Base-by-base conservation (phyloP, 2,797 vertebrate genomes). In the Apodemus agrarius region DNA sequence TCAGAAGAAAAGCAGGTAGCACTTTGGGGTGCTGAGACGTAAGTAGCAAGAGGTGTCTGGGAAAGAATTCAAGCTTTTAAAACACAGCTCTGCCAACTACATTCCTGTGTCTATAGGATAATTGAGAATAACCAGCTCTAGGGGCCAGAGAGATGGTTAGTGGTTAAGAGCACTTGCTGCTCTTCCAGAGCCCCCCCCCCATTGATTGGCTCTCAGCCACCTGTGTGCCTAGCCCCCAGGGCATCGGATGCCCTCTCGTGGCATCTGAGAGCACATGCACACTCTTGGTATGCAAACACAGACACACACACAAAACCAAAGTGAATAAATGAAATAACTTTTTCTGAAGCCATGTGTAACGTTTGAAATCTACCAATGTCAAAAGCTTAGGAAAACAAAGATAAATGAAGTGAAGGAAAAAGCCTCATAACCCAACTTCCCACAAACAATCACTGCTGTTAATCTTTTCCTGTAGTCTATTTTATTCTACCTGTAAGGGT, bases 311-410 rank as follows among this genome's bases (percentile, higher is more conserved):
- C 34, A 19, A 87, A 54, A 29, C 49, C 52, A 72, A 72, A 57
- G 31, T 40, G 37, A n/a, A 67, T 16, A 16, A 46, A 75, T 26
- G 72, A 75, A 75, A 40, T 49, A 92, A 79, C 89, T 69, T 65
- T 29, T 63, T 95, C 61, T 85, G 29, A 85, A 67, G 29, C 67
- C 67, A 31, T 24, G n/a, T 67, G 22, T 80, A 26, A 93, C 69
- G 19, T 83, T 87, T 67, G 89, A 95, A 95, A 96, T 46, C 57
- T 94, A 65, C 75, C 61, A 29, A 22, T n/a, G 6, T 63, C 67
- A 65, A 85, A 96, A 89, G 65, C 75, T 88, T 89, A 19, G 65
- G 29, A 72, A 72, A n/a, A 52, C 26, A 84, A 31, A 84, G 89
- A 63, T 89, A 17, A 90, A 61, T 54, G 63, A 80, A 94, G 31